These are phyloP conservation scores for Xestia xanthographa DNA, from an alignment of 2,888 invertebrate genomes.

Conservation along the genomic window DNA sequence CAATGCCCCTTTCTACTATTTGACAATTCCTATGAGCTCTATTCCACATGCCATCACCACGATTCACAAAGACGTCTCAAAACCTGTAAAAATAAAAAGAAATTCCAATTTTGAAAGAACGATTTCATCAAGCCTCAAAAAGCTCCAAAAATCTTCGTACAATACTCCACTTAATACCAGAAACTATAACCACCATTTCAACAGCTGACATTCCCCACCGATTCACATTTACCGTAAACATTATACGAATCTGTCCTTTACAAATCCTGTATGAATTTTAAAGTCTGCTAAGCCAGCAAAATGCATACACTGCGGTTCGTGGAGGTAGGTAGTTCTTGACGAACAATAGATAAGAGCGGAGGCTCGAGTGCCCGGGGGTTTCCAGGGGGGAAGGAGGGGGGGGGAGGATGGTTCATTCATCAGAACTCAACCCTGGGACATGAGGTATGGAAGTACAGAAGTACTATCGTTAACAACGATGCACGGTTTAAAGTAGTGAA, in stretches of 20 bases:
- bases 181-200: neutral
- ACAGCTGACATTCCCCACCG: neutral
- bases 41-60: neutral
- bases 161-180: neutral
- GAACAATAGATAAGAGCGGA: conserved; percentile 80
- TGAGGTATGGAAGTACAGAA: conserved; percentile 28
- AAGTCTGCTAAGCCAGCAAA: conserved; percentile 61
- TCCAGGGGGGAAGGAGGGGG: conserved; percentile 44
- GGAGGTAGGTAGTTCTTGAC: conserved; percentile 68
- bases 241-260: conserved; percentile 55
- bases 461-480: neutral
- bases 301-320: conserved; percentile 63
- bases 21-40: neutral
- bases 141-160: neutral
- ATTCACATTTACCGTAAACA: conserved; percentile 30
- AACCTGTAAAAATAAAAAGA: neutral
- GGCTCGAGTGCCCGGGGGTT: conserved; percentile 66
- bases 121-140: neutral
- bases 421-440: conserved; percentile 39
- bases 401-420: conserved; percentile 58
- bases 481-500: neutral
- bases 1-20: neutral
- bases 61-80: neutral
- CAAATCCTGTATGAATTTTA: conserved; percentile 70
- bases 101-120: neutral